Evolutionary conservation across 2,797 vertebrate genomes (phyloP), one percentile per base, ranked within the genome.

Genomic region (Galagoides demidoff): DNA sequence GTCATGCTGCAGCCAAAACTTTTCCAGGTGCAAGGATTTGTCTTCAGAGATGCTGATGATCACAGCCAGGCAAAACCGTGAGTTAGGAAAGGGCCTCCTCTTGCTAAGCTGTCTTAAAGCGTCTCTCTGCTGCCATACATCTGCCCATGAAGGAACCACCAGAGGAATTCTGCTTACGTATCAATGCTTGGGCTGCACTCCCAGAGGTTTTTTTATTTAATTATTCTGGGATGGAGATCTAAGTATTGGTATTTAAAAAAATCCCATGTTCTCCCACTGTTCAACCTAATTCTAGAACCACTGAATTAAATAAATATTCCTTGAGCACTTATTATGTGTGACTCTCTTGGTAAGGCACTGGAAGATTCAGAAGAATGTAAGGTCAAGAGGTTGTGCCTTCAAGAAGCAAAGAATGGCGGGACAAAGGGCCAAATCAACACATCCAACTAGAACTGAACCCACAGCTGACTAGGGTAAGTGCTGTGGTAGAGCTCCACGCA

Each of bases 21-120:
- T 61, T 97, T 93, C 92, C 97, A 97, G 94, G 95, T 94, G 79
- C 84, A 39, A 45, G 7, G 34, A 74, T 73, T 79, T 61, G 31
- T 59, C 87, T 92, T 89, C 84, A 79, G 93, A 95, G 89, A 79
- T 12, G 76, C 17, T 16, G 22, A 23, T 39, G 49, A 96, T 63
- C 37, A 57, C 88, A 95, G 27, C 20, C 12, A 1, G 16, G 64
- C 25, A 37, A 83, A 79, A 57, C 52, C 2, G 5, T 52, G 70
- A 70, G 39, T 78, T 22, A 77, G 27, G 31, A 52, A 19, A 29
- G 17, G 68, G 34, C 8, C 0, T 19, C 49, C 2, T 79, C 61
- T 10, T 1, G 52, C 89, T 71, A 59, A 20, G 8, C 6, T 27
- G 17, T 34, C 25, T 29, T 13, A 10, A 0, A 10, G 83, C 8